A percentile compares a stretch with the other conserved stretches of the same genome.
phyloP scores from a whole-genome alignment of 2,888 invertebrate species.

The Drosophila prolongata region DNA sequence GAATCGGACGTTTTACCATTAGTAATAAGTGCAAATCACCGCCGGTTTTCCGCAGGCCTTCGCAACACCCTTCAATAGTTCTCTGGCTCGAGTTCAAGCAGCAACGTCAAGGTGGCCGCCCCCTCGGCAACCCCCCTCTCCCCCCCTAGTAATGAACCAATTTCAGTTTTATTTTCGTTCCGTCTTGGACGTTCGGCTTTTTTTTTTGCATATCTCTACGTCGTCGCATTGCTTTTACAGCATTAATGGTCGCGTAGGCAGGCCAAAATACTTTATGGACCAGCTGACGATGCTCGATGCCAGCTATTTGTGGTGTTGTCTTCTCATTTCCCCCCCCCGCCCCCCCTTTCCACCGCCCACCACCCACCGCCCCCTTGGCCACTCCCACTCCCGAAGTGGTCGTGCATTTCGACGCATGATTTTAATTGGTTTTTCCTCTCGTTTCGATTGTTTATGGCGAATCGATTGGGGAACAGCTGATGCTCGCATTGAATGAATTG shows the following conservation, averaged over 20 bases:
- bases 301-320: slow-evolving; percentile 42
- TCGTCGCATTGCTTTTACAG: slow-evolving; percentile 42
- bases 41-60: slow-evolving; percentile 51
- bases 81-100: slow-evolving; percentile 73
- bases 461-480: slow-evolving; percentile 55
- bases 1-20: slow-evolving; percentile 30
- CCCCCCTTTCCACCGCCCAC: not conserved
- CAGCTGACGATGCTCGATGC: slow-evolving; percentile 56
- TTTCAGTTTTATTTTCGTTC: slow-evolving; percentile 69
- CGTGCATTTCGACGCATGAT: slow-evolving; percentile 69
- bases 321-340: slow-evolving; percentile 13
- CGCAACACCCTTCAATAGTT: slow-evolving; percentile 72
- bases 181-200: slow-evolving; percentile 23
- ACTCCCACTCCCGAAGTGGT: slow-evolving; percentile 46
- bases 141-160: slow-evolving; percentile 70
- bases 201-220: slow-evolving; percentile 37
- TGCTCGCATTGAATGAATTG: slow-evolving; percentile 34
- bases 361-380: slow-evolving; percentile 15
- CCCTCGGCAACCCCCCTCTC: not conserved
- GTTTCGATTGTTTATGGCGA: slow-evolving; percentile 67
- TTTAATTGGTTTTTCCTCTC: slow-evolving; percentile 70
- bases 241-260: slow-evolving; percentile 58
- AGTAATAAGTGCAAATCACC: slow-evolving; percentile 38
- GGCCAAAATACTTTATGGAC: slow-evolving; percentile 66
- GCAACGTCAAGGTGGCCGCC: slow-evolving; percentile 73